Evolutionary conservation across 2,888 invertebrate genomes (phyloP).

Genomic region (Caenorhabditis sp.): DNA sequence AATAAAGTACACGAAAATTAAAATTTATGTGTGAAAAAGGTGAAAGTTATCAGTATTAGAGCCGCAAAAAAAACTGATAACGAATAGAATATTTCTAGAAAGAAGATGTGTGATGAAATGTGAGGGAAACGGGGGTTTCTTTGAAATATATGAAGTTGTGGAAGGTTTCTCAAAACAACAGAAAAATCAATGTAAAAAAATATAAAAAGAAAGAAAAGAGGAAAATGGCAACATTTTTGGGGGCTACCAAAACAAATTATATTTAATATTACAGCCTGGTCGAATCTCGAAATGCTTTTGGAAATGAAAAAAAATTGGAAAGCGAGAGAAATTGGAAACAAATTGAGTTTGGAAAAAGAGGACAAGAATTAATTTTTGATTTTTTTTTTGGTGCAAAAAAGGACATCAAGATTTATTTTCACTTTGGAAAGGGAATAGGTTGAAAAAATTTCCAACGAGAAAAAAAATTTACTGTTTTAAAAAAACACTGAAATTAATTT

Average conservation of each 20-base stretch:
- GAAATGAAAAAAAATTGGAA: not conserved
- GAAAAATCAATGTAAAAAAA: no score
- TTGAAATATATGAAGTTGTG: no score
- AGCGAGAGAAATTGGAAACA: not conserved
- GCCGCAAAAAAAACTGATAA: not conserved
- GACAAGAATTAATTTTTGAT: no score
- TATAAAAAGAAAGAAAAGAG: no score
- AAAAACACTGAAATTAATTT: no score
- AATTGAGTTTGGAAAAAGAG: not conserved
- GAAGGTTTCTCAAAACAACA: no score
- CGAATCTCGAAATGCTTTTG: not conserved
- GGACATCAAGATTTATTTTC: no score
- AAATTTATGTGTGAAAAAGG: not conserved
- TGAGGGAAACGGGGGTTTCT: no score
- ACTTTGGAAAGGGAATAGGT: no score
- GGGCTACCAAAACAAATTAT: not conserved
- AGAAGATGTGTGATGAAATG: not conserved
- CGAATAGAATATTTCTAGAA: not conserved
- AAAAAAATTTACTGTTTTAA: no score
- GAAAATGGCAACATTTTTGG: not conserved
- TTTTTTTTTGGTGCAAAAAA: no score
- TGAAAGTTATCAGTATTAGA: not conserved
- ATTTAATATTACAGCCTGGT: not conserved
- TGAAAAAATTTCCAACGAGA: no score
- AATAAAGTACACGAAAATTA: not conserved